A percentile compares a stretch with the other conserved stretches of the same genome.
Conservation (phyloP, 2,888 invertebrate genomes). For the Drosophila fungiperda region DNA sequence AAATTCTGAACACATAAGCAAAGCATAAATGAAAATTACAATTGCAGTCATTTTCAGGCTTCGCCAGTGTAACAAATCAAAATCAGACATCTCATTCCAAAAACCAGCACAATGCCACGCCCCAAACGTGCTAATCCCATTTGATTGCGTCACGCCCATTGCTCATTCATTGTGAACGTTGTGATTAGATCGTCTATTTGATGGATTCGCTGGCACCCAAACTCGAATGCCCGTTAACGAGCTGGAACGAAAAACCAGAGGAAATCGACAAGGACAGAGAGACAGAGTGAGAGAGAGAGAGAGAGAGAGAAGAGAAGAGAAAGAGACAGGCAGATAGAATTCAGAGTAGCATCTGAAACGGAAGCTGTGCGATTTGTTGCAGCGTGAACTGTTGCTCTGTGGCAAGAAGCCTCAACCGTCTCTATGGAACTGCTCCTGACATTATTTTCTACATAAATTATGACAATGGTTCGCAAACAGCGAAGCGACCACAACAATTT, state of each 20-base stretch:
- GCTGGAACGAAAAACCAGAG: conserved; percentile 15
- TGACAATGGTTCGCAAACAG: conserved; percentile 57
- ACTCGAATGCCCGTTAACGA: conserved; percentile 32
- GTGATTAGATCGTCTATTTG: conserved; percentile 44
- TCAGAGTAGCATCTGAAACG: conserved; percentile 2
- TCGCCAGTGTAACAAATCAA: conserved; percentile 59
- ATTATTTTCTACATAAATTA: conserved; percentile 69
- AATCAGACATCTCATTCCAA: conserved; percentile 32
- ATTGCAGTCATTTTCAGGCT: conserved; percentile 41
- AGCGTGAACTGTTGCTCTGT: conserved; percentile 9
- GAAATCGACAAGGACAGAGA: background rate
- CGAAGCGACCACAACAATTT: conserved; percentile 64
- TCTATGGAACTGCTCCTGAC: conserved; percentile 20
- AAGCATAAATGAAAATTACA: background rate
- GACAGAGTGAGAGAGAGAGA: background rate
- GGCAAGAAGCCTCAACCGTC: conserved; percentile 10
- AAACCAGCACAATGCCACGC: background rate
- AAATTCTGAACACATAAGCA: background rate
- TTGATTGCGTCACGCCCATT: conserved; percentile 12
- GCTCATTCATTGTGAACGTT: conserved; percentile 23
- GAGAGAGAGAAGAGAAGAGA: background rate
- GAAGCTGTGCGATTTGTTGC: conserved; percentile 4
- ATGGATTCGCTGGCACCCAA: conserved; percentile 45
- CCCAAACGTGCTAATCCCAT: background rate
- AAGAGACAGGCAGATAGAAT: background rate